A percentile compares a stretch with the other conserved stretches of the same genome.
Evolutionary conservation across 2,113 vertebrate species (phyloP).

Genomic region (Verasper variegatus): DNA sequence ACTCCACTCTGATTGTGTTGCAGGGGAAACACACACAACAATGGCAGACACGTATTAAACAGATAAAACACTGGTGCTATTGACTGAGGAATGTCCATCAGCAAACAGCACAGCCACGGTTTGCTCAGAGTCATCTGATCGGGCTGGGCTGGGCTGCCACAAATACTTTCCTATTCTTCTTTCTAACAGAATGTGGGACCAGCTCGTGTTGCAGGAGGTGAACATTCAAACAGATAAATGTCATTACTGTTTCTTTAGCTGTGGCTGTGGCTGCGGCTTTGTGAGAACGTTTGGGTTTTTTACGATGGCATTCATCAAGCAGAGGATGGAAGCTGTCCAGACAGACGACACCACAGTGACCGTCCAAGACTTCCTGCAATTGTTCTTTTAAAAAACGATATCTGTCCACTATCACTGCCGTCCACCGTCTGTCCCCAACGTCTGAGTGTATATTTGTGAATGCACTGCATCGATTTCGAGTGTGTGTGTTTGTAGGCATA

Average conservation of each 20-base stretch:
- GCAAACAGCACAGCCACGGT: conserved; percentile 38
- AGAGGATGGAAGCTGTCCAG: conserved; percentile 67
- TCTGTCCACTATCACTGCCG: conserved; percentile 58
- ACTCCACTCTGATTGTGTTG: conserved; percentile 5
- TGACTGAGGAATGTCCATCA: conserved; percentile 59
- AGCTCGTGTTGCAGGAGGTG: conserved; percentile 25
- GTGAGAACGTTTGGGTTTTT: conserved; percentile 47
- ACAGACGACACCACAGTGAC: conserved; percentile 65
- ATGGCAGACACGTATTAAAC: conserved; percentile 27
- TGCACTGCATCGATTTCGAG: conserved; percentile 2
- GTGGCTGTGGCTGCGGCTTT: conserved; percentile 24
- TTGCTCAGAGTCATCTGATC: conserved; percentile 56
- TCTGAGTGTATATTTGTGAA: conserved; percentile 15
- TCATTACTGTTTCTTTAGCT: conserved; percentile 6
- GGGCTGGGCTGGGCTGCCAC: conserved; percentile 25
- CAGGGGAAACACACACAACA: conserved; percentile 28
- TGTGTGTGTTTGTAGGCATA: not conserved
- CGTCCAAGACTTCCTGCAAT: conserved; percentile 72
- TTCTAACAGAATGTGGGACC: conserved; percentile 12
- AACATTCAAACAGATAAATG: conserved; percentile 12
- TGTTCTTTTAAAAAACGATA: conserved; percentile 70
- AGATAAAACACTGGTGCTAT: conserved; percentile 51
- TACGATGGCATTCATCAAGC: conserved; percentile 63
- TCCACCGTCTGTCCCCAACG: conserved; percentile 30
- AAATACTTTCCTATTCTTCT: conserved; percentile 49